These are phyloP conservation scores for Drosophila nannoptera DNA, from an alignment of 1,140 invertebrate genomes.

Conservation along the genomic window DNA sequence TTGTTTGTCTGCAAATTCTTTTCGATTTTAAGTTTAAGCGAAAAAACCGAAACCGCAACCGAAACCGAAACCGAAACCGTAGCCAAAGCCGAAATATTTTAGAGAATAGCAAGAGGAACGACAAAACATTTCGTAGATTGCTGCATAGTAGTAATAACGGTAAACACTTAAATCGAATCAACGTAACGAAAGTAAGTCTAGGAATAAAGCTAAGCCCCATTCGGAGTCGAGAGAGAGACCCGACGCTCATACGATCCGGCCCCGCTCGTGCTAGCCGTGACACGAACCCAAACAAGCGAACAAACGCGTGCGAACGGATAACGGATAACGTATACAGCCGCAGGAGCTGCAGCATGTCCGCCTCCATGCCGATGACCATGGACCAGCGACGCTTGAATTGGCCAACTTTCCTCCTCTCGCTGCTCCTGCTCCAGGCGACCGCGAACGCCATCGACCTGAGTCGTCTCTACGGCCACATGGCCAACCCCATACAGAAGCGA, in stretches of 20 bases:
- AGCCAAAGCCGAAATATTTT: conserved; percentile 13
- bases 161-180: conserved; percentile 13
- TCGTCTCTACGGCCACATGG: conserved; percentile 77
- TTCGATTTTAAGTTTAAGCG: conserved; percentile 68
- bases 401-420: conserved; percentile 59
- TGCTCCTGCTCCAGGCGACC: conserved; percentile 59
- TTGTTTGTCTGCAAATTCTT: conserved; percentile 73
- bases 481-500: conserved; percentile 71
- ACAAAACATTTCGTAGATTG: conserved; percentile 52
- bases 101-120: no score
- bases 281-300: conserved; percentile 26
- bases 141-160: conserved; percentile 34
- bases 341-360: conserved; percentile 31
- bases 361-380: conserved; percentile 52
- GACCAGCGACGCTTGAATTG: conserved; percentile 62
- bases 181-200: conserved; percentile 46
- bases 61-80: conserved; percentile 23
- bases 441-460: conserved; percentile 78
- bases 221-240: conserved; percentile 41
- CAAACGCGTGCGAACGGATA: conserved; percentile 54
- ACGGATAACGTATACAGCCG: conserved; percentile 4
- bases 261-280: conserved; percentile 8
- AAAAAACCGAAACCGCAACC: conserved; percentile 54
- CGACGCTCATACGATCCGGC: no score
- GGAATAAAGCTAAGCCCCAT: conserved; percentile 68